phyloP scores from a whole-genome alignment of 2,888 invertebrate genomes.

The Epinotia demarniana region DNA sequence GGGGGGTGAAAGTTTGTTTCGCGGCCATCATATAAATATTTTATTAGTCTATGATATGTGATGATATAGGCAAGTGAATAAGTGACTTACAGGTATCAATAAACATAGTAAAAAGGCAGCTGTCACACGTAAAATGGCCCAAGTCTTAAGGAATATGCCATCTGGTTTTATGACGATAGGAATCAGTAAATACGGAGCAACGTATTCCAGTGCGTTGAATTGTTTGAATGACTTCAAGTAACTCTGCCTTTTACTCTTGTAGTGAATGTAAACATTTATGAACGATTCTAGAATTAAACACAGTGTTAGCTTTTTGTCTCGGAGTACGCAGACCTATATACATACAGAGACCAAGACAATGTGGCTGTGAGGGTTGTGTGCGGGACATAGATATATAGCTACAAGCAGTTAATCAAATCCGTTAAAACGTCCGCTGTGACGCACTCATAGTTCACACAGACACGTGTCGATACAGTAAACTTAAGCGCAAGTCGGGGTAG shows the following conservation, averaged over 20 bases:
- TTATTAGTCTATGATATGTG: no score
- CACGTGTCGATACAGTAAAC: no score
- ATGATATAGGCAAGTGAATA: background rate
- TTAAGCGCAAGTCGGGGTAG: no score
- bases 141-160: conserved; percentile 72
- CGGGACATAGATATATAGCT: no score
- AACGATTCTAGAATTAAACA: conserved; percentile 69
- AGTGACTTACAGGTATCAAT: conserved; percentile 68
- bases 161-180: conserved; percentile 73
- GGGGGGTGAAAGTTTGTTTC: no score
- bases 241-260: conserved; percentile 61
- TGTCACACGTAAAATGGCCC: conserved; percentile 67
- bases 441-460: no score
- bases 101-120: conserved; percentile 69
- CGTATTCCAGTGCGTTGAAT: conserved; percentile 64
- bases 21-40: no score
- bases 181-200: conserved; percentile 70
- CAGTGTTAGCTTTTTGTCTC: background rate
- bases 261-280: conserved; percentile 67
- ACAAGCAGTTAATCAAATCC: no score
- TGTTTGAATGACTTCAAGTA: conserved; percentile 70
- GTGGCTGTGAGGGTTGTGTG: no score
- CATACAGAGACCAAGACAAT: background rate
- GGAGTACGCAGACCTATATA: background rate
- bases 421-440: no score